Conservation (phyloP, 53 echinoderm and acorn worm genomes). For the Glandiceps talaboti region DNA sequence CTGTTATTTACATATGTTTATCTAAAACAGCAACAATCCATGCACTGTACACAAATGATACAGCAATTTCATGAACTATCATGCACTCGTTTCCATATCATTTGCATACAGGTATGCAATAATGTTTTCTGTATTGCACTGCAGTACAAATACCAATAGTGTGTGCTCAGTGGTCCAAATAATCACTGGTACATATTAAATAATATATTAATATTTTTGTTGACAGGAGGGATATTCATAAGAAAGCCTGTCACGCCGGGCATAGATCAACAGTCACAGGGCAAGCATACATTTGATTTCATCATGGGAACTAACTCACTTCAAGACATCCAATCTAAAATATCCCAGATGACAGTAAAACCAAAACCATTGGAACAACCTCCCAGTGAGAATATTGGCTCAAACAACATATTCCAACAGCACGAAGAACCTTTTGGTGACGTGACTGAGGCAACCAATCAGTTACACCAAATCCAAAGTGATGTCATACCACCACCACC, state of each 20-base stretch:
- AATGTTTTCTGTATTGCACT: too few relatives aligned
- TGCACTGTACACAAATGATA: not conserved
- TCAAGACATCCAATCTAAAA: conserved; percentile 63
- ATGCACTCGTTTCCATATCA: not conserved
- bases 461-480: not conserved
- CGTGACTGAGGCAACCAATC: too few relatives aligned
- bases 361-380: conserved; percentile 16
- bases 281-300: conserved; percentile 78
- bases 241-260: conserved; percentile 35
- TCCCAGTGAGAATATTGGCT: conserved; percentile 1
- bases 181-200: too few relatives aligned
- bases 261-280: conserved; percentile 44
- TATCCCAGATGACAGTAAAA: conserved; percentile 77
- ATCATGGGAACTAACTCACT: conserved; percentile 91
- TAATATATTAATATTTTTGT: not conserved
- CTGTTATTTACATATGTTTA: too few relatives aligned
- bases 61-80: not conserved
- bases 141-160: too few relatives aligned
- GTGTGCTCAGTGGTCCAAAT: too few relatives aligned
- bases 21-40: not conserved
- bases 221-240: conserved; percentile 59
- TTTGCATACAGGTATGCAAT: too few relatives aligned
- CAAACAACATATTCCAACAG: not conserved
- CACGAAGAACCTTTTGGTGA: not conserved
- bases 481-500: not conserved